These are phyloP conservation scores for Leucophenga montana DNA, from an alignment of 2,888 invertebrate species.

Conservation along the genomic window DNA sequence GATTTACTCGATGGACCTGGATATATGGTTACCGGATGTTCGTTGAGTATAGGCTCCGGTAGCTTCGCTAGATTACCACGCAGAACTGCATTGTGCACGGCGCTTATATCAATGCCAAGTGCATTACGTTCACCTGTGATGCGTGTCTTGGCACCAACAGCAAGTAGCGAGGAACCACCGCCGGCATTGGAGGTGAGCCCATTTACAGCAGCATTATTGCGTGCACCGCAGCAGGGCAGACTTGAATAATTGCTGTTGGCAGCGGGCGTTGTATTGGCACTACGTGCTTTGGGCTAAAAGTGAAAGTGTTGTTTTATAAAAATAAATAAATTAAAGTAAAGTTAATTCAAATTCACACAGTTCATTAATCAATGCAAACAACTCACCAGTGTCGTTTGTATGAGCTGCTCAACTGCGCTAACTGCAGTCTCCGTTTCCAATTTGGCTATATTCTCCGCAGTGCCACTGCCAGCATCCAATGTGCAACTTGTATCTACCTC, in stretches of 20 bases:
- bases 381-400: slow-evolving; percentile 84
- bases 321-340: background rate
- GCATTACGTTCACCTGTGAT: slow-evolving; percentile 70
- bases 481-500: slow-evolving; percentile 52
- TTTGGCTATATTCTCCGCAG: slow-evolving; percentile 56
- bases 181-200: slow-evolving; percentile 10
- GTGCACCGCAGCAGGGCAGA: slow-evolving; percentile 71
- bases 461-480: slow-evolving; percentile 35
- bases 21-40: slow-evolving; percentile 80
- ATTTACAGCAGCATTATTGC: slow-evolving; percentile 45
- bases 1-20: slow-evolving; percentile 73
- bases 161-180: slow-evolving; percentile 28
- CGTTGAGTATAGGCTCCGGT: slow-evolving; percentile 75
- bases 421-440: slow-evolving; percentile 49
- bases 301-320: background rate
- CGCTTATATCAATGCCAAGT: slow-evolving; percentile 73
- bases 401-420: slow-evolving; percentile 44
- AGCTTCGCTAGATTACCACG: slow-evolving; percentile 71
- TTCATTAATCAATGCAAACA: slow-evolving; percentile 4
- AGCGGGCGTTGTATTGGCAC: slow-evolving; percentile 57
- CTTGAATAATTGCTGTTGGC: slow-evolving; percentile 72
- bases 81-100: slow-evolving; percentile 73
- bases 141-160: slow-evolving; percentile 47
- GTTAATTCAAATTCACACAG: slow-evolving; percentile 43
- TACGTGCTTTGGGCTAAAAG: slow-evolving; percentile 71